These are phyloP conservation scores for Cecidostiba fungosa DNA, from an alignment of 2,888 invertebrate species.

Conservation along the genomic window DNA sequence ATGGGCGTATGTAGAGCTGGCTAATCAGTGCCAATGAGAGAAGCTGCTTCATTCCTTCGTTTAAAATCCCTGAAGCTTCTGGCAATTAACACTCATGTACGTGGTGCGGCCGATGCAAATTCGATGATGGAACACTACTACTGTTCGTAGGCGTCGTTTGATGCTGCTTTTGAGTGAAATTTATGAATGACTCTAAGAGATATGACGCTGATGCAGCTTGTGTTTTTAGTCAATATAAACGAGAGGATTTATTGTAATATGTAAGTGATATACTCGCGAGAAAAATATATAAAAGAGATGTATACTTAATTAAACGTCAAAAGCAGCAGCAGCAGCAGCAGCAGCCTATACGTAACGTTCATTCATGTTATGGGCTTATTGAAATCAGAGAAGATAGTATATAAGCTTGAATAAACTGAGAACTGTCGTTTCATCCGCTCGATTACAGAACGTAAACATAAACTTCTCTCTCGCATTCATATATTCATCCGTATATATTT, in stretches of 20 bases:
- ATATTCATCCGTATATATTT: not conserved
- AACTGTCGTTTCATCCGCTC: not conserved
- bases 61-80: not conserved
- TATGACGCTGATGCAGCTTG: too few species aligned
- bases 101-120: not conserved
- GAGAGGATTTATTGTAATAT: too few species aligned
- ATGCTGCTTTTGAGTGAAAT: not conserved
- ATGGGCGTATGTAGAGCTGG: conserved; percentile 34
- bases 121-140: not conserved
- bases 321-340: too few species aligned
- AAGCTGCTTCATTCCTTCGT: not conserved
- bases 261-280: too few species aligned
- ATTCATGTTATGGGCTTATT: not conserved
- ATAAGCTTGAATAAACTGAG: not conserved
- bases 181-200: too few species aligned
- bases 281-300: too few species aligned
- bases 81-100: conserved; percentile 14
- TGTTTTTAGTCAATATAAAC: too few species aligned
- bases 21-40: conserved; percentile 50
- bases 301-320: not conserved
- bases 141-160: not conserved
- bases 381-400: not conserved
- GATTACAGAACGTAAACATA: conserved; percentile 18
- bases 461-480: not conserved
- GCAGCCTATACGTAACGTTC: not conserved